Base-by-base conservation (phyloP, 2,797 vertebrate species). In the Forpus xanthops region DNA sequence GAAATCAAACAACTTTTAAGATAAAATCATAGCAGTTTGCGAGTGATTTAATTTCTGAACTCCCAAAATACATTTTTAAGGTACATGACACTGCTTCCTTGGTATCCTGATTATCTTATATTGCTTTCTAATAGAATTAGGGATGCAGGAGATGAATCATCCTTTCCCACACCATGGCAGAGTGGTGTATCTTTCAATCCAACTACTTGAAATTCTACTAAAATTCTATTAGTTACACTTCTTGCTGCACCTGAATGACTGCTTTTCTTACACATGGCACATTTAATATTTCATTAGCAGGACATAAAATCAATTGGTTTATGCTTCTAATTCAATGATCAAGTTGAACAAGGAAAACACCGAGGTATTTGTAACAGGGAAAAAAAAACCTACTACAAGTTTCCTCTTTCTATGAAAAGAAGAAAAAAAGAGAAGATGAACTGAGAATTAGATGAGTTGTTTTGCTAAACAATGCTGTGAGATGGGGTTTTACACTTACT, bases 161-260 rank as follows among this genome's bases (percentile, higher is more conserved):
- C 68, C 33, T 73, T 89, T 70, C 12, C 21, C n/a, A 56, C 12
- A 52, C 10, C 12, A 27, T 24, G n/a, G 47, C 76, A 89, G 35
- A 70, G 18, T 20, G n/a, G 6, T 31, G 20, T 31, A 53, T 79
- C 47, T 87, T 90, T 89, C 73, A 66, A 72, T 60, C 25, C 47
- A 91, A 42, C 73, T 75, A 41, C 37, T 86, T 88, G 47, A 68
- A 93, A 87, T 89, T 81, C 72, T 72, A 39, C 37, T 76, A 87
- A 85, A 85, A 76, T 89, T 85, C 64, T 74, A 49, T 89, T 85
- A 93, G 70, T 91, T 84, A 67, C 33, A 83, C 16, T 75, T 73
- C 50, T 56, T 75, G 39, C 41, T 91, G 31, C 21, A 81, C 72
- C 65, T 72, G 41, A 94, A 74, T 71, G 25, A 67, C 39, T 81